Percentiles rank a stretch among this genome's conserved stretches.
Conservation (phyloP, 2,888 invertebrate genomes). For the Amblyteles armatorius region DNA sequence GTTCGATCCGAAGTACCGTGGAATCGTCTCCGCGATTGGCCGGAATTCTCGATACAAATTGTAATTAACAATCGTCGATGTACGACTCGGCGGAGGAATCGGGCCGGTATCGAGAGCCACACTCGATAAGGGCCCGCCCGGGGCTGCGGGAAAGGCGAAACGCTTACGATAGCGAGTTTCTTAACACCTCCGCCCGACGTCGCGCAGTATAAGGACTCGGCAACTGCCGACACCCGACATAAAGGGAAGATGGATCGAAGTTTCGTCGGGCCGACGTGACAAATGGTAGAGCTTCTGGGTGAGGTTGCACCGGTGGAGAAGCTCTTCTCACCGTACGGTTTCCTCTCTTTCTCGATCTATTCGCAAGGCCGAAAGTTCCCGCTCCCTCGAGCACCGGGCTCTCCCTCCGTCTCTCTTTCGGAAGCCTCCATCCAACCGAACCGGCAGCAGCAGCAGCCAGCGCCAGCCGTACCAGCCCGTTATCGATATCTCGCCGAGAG, state of each 20-base stretch:
- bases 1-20: neutral
- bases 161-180: conserved; percentile 65
- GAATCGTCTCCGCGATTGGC: neutral
- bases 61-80: conserved; percentile 40
- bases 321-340: conserved; percentile 6
- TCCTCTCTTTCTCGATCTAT: conserved; percentile 23
- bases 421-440: conserved; percentile 42
- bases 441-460: conserved; percentile 37
- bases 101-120: conserved; percentile 7
- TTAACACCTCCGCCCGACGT: conserved; percentile 54
- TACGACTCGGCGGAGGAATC: neutral
- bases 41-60: conserved; percentile 9
- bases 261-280: conserved; percentile 73
- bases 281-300: conserved; percentile 68
- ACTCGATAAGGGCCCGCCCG: conserved; percentile 25
- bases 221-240: conserved; percentile 72
- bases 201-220: conserved; percentile 52
- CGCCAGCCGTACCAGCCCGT: conserved; percentile 46
- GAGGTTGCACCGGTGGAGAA: conserved; percentile 43
- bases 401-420: conserved; percentile 5
- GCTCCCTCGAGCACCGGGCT: conserved; percentile 2
- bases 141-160: conserved; percentile 32
- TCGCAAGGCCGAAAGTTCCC: neutral
- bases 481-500: conserved; percentile 61
- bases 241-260: conserved; percentile 76